phyloP scores from a whole-genome alignment of 1,140 invertebrate genomes.

The Diachasma alloeum region DNA sequence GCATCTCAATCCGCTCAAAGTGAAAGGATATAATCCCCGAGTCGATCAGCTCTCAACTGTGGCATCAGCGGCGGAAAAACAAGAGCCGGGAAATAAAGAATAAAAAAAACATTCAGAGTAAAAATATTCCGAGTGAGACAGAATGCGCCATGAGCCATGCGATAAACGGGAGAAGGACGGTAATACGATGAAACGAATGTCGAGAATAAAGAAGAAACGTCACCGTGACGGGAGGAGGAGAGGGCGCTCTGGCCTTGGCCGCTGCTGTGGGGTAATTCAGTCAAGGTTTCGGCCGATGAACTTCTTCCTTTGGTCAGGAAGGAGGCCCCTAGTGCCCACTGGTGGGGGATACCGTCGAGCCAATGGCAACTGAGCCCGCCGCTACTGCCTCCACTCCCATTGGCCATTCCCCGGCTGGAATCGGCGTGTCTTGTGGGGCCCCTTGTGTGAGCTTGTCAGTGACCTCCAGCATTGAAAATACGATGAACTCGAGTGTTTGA shows the following conservation, averaged over 20 bases:
- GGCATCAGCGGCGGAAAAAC: not conserved
- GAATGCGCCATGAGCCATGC: not conserved
- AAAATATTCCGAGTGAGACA: not conserved
- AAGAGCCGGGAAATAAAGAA: not conserved
- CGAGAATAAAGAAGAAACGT: conserved; percentile 18
- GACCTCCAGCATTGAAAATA: conserved; percentile 72
- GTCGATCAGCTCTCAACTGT: not conserved
- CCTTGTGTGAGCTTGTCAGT: conserved; percentile 63
- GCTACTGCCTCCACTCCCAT: conserved; percentile 37
- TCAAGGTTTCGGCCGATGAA: conserved; percentile 76
- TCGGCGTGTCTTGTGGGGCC: conserved; percentile 39
- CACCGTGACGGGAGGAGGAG: conserved; percentile 46
- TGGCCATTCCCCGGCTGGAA: conserved; percentile 40
- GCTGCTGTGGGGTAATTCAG: conserved; percentile 73
- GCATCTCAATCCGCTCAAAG: not conserved
- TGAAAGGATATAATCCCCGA: not conserved
- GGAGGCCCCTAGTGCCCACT: conserved; percentile 2
- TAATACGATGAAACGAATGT: conserved; percentile 8
- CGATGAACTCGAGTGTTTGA: conserved; percentile 65
- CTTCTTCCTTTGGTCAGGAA: conserved; percentile 26
- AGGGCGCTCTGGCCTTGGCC: conserved; percentile 68
- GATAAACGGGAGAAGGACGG: not conserved
- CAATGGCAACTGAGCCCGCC: conserved; percentile 46
- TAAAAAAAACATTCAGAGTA: not conserved
- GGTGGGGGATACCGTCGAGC: conserved; percentile 38